These are phyloP conservation scores for Drosophila ochracea DNA, from an alignment of 2,888 invertebrate genomes.

Conservation along the genomic window DNA sequence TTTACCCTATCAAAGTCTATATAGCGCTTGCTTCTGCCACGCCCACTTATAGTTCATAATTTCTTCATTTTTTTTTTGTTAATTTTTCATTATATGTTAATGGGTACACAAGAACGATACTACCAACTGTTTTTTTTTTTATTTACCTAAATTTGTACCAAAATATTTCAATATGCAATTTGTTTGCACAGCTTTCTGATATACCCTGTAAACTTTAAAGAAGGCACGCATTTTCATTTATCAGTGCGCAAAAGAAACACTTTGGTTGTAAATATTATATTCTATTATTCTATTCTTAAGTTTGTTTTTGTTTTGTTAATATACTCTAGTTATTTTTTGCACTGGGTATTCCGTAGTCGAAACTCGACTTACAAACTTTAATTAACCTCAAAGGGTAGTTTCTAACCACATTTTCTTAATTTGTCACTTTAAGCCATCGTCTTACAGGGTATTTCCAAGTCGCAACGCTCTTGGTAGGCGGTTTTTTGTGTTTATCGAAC, in stretches of 20 bases:
- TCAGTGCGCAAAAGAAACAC: too few species aligned
- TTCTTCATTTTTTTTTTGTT: conserved; percentile 1
- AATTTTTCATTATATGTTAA: conserved; percentile 8
- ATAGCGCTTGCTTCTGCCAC: background rate
- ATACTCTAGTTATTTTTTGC: background rate
- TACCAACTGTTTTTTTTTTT: conserved; percentile 39
- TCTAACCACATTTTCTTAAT: background rate
- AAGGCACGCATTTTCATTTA: too few species aligned
- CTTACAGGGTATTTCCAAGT: conserved; percentile 20
- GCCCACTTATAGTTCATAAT: conserved; percentile 10
- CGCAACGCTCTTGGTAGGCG: background rate
- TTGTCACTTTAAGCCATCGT: background rate
- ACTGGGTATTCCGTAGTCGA: background rate
- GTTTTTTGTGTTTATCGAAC: conserved; percentile 14
- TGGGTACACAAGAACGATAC: conserved; percentile 17
- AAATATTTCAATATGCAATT: conserved; percentile 38
- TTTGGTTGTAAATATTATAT: too few species aligned
- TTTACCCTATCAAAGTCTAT: conserved; percentile 26
- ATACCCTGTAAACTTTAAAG: conserved; percentile 30
- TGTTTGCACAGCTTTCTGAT: conserved; percentile 76
- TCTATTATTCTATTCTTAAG: too few species aligned
- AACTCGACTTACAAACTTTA: background rate
- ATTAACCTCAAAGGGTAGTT: background rate
- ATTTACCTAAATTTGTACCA: conserved; percentile 44
- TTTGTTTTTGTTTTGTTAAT: background rate